Evolutionary conservation across 2,797 vertebrate species (phyloP), one percentile per base, ranked within the genome.

Genomic region (Tadarida brasiliensis): DNA sequence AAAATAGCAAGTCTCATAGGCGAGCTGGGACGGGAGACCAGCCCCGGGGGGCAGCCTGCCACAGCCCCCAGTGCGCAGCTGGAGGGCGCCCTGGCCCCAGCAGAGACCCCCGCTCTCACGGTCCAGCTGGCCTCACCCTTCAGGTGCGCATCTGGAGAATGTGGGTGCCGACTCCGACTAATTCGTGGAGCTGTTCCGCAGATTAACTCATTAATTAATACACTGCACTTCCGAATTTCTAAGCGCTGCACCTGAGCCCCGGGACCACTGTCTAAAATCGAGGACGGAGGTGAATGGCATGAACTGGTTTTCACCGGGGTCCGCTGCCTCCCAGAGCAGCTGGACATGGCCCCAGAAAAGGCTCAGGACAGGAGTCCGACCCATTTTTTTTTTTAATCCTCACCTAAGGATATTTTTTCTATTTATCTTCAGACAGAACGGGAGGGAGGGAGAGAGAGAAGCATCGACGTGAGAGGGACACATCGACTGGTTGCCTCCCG

Each of bases 51-150:
- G 65, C 11, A 1, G 73, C 74, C 35, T 11, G 47, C 49, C 47
- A 8, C 78, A 30, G 76, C 10, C 26, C 35, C 56, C 87, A 24
- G 33, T 0, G 1, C 0, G 1, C 22, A 4, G 2, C 0, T 2
- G 28, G 47, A 54, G 51, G 39, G 87, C 1, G 0, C 14, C 77
- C 28, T 0, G 5, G 20, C 19, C 22, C 51, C 22, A 0, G 19
- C 0, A 0, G 49, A 47, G 59, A 65, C 16, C 22, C 57, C 1
- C 0, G 51, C 68, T 56, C 97, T 73, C 91, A 56, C 3, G 15
- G 91, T 26, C 91, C 73, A 2, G 73, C 1, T 2, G 10, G 87
- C 59, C 83, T 63, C 1, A 0, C 9, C 57, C 88, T 47, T 20
- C 20, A 22, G 44, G 74, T 11, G 73, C 67, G 33, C 33, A 4